A percentile compares a stretch with the other conserved stretches of the same genome.
These are phyloP conservation scores for Cyclophora albipunctata DNA, from an alignment of 2,888 invertebrate species.

Conservation along the genomic window DNA sequence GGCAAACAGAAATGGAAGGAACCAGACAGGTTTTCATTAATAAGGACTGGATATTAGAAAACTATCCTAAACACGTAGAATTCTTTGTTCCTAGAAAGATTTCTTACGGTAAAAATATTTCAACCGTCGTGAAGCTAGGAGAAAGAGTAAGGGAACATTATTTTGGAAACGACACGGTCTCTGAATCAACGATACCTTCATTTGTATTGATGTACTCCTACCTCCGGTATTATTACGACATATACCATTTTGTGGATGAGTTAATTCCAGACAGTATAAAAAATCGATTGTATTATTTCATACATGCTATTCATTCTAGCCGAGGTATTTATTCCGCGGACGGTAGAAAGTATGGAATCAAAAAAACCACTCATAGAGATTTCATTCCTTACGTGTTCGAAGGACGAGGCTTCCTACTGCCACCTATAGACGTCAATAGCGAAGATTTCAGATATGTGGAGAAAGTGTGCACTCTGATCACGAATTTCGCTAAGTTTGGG, in stretches of 20 bases:
- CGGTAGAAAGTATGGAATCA: constrained; percentile 1
- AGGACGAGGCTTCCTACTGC: constrained; percentile 16
- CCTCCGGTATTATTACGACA: neutral
- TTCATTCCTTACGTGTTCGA: constrained; percentile 45
- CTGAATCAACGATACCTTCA: neutral
- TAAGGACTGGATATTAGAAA: neutral
- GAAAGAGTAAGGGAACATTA: neutral
- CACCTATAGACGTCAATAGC: constrained; percentile 24
- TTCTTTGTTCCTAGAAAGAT: neutral
- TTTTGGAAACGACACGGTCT: neutral
- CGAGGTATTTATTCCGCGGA: constrained; percentile 3
- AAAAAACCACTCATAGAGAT: constrained; percentile 23
- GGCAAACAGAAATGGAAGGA: constrained; percentile 4
- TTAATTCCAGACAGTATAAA: neutral
- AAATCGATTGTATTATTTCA: constrained; percentile 2
- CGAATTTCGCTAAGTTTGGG: constrained; percentile 56
- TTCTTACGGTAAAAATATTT: neutral
- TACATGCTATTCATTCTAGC: constrained; percentile 1
- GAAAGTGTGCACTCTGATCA: constrained; percentile 43
- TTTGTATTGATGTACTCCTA: neutral
- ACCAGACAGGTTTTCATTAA: neutral
- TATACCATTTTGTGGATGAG: neutral
- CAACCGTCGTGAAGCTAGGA: neutral
- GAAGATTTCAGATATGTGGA: constrained; percentile 36
- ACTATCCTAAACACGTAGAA: neutral